Percentiles rank a stretch among this genome's conserved stretches.
Evolutionary conservation across 92 coral and sea anemone species (phyloP).

Genomic region (Epizoanthus scotinus): DNA sequence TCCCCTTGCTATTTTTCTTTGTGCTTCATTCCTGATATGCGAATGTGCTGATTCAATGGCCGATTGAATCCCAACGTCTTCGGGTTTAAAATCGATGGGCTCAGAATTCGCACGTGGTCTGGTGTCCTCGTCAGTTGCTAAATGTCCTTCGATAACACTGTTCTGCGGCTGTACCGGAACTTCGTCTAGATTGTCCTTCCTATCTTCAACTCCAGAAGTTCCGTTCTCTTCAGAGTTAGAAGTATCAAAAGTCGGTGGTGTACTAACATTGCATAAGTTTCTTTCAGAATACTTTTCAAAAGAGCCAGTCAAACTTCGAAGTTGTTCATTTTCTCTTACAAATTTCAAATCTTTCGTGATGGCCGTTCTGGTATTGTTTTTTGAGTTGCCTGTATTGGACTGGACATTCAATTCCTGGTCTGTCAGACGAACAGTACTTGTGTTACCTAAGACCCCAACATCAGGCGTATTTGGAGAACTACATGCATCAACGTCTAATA

Average conservation of each 20-base stretch:
- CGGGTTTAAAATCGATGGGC: conserved; percentile 18
- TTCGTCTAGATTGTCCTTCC: no score
- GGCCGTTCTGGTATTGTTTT: not conserved
- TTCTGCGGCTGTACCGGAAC: not conserved
- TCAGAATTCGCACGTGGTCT: conserved; percentile 23
- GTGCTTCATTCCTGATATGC: not conserved
- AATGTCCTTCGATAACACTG: not conserved
- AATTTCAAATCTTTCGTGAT: not conserved
- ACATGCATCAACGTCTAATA: not conserved
- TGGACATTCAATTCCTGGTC: not conserved
- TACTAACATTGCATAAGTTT: not conserved
- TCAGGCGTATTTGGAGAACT: not conserved
- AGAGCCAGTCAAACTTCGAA: not conserved
- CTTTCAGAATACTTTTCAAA: not conserved
- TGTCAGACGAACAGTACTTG: no score
- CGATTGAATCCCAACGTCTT: not conserved
- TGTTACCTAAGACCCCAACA: not conserved
- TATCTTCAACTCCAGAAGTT: not conserved
- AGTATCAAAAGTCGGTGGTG: no score
- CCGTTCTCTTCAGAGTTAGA: not conserved
- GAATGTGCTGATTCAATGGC: not conserved
- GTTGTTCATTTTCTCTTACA: not conserved
- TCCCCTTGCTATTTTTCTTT: not conserved
- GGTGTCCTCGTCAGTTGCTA: not conserved
- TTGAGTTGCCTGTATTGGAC: not conserved